Conservation (phyloP, 2,888 invertebrate species). For the Synergus umbraculus region DNA sequence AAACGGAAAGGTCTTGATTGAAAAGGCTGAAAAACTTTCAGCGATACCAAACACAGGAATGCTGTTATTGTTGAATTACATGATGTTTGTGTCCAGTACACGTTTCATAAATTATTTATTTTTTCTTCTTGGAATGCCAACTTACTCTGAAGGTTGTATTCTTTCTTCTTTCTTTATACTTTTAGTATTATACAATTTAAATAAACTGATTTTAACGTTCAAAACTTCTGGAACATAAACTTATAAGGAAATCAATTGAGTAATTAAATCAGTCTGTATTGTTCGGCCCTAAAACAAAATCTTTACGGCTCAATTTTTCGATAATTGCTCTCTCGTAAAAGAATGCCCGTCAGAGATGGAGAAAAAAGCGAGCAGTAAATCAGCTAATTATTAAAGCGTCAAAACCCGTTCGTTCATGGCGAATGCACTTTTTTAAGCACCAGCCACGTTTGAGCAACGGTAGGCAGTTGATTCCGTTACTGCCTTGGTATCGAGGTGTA, state of each 20-base stretch:
- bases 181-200: too few relatives aligned
- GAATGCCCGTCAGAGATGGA: background rate
- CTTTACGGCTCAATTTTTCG: background rate
- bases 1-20: slow-evolving; percentile 5
- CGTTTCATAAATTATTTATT: slow-evolving; percentile 1
- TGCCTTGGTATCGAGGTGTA: slow-evolving; percentile 32
- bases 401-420: slow-evolving; percentile 19
- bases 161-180: too few relatives aligned
- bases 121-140: background rate
- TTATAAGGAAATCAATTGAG: too few relatives aligned
- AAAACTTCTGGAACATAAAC: too few relatives aligned
- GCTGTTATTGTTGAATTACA: background rate
- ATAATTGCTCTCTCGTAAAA: background rate
- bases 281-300: background rate
- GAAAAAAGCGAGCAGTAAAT: background rate
- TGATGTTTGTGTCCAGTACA: slow-evolving; percentile 1
- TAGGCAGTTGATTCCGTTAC: slow-evolving; percentile 37
- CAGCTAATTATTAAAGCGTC: slow-evolving; percentile 32
- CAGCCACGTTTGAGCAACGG: slow-evolving; percentile 24
- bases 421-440: background rate
- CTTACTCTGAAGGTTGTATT: background rate
- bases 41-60: background rate
- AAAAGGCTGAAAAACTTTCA: background rate
- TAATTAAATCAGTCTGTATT: too few relatives aligned
- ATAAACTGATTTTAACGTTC: too few relatives aligned